phyloP scores from a whole-genome alignment of 2,888 invertebrate species.

The Fabriciana adippe region DNA sequence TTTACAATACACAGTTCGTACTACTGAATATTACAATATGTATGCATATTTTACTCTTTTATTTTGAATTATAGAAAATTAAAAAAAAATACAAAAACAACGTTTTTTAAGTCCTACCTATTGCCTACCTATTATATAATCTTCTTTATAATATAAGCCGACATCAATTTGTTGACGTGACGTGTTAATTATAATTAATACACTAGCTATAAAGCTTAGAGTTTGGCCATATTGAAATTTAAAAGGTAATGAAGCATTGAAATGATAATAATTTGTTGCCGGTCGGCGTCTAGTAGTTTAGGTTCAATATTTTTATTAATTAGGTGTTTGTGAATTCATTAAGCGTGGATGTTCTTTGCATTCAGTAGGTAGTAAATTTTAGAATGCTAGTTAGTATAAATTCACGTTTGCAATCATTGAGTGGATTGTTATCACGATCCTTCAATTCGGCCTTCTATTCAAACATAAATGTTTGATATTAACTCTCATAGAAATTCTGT shows the following conservation, averaged over 20 bases:
- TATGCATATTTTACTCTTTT: neutral
- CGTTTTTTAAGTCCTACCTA: neutral
- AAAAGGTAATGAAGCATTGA: constrained; percentile 12
- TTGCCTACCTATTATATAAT: too few relatives aligned
- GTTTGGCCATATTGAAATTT: neutral
- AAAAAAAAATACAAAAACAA: neutral
- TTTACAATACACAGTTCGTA: neutral
- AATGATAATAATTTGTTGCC: constrained; percentile 53
- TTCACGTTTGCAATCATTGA: constrained; percentile 62
- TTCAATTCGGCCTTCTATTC: constrained; percentile 31
- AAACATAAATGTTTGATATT: constrained; percentile 8
- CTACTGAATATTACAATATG: neutral
- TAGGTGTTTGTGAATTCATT: constrained; percentile 78
- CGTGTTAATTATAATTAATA: neutral
- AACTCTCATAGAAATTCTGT: constrained; percentile 6
- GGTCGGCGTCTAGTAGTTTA: constrained; percentile 67
- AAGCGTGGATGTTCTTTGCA: constrained; percentile 71
- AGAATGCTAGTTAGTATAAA: constrained; percentile 82
- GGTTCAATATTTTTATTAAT: constrained; percentile 74
- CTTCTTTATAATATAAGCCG: too few relatives aligned
- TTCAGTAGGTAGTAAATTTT: constrained; percentile 81
- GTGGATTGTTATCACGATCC: constrained; percentile 35
- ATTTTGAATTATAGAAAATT: neutral
- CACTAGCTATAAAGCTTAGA: constrained; percentile 7
- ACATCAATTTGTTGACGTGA: too few relatives aligned